phyloP scores from a whole-genome alignment of 92 coral and sea anemone genomes.

The Plumapathes pennacea region DNA sequence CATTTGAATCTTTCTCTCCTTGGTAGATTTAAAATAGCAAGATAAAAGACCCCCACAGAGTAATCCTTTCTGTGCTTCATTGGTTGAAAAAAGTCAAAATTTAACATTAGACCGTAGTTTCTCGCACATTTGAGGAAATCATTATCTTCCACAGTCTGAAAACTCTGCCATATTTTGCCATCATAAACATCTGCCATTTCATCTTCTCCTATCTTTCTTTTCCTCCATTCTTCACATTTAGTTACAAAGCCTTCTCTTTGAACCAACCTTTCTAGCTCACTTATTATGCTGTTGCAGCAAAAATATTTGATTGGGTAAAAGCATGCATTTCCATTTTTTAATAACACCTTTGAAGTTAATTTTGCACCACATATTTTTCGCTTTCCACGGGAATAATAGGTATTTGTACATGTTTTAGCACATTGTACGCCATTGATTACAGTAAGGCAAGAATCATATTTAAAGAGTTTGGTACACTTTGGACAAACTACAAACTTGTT shows the following conservation, averaged over 20 bases:
- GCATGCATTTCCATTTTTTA: constrained; percentile 10
- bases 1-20: constrained; percentile 43
- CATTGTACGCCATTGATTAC: constrained; percentile 16
- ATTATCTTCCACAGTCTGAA: constrained; percentile 20
- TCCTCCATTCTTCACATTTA: constrained; percentile 37
- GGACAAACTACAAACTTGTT: constrained; percentile 60
- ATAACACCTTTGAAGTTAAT: constrained; percentile 9
- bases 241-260: constrained; percentile 13
- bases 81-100: constrained; percentile 69
- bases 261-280: constrained; percentile 22
- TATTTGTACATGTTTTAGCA: constrained; percentile 27
- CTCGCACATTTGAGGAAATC: constrained; percentile 34
- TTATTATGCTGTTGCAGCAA: constrained; percentile 45
- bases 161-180: constrained; percentile 51
- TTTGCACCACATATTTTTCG: constrained; percentile 3
- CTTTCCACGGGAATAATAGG: constrained; percentile 25
- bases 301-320: constrained; percentile 50
- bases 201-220: constrained; percentile 2
- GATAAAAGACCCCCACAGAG: constrained; percentile 66
- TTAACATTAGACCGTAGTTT: constrained; percentile 56
- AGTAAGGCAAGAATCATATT: constrained; percentile 35
- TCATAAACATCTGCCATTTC: constrained; percentile 28
- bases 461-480: constrained; percentile 41
- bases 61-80: constrained; percentile 63
- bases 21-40: constrained; percentile 49